phyloP scores from a whole-genome alignment of 2,888 invertebrate species.

The Heliconius cydno region DNA sequence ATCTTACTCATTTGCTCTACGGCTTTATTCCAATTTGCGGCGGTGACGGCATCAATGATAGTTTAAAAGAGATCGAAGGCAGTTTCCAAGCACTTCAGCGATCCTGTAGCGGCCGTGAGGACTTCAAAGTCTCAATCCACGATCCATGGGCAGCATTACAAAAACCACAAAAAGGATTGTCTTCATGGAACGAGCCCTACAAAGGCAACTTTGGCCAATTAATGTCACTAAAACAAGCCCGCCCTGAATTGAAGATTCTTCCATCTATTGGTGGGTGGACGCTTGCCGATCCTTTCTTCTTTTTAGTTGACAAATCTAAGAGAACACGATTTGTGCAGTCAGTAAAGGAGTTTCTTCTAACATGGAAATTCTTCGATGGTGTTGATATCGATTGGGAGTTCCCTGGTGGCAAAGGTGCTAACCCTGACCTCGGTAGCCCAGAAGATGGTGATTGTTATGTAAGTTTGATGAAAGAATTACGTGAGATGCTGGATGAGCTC shows the following conservation, averaged over 20 bases:
- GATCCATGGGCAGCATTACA: slow-evolving; percentile 80
- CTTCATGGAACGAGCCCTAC: slow-evolving; percentile 80
- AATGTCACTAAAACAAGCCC: slow-evolving; percentile 77
- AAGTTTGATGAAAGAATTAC: slow-evolving; percentile 72
- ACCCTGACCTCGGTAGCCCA: slow-evolving; percentile 74
- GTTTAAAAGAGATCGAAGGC: slow-evolving; percentile 79
- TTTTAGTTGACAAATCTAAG: slow-evolving; percentile 72
- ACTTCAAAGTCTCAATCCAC: slow-evolving; percentile 78
- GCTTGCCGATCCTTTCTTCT: slow-evolving; percentile 78
- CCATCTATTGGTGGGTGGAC: slow-evolving; percentile 80
- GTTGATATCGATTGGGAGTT: slow-evolving; percentile 81
- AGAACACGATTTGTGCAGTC: slow-evolving; percentile 74
- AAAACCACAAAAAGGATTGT: slow-evolving; percentile 76
- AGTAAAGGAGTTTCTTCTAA: slow-evolving; percentile 76
- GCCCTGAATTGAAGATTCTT: slow-evolving; percentile 74
- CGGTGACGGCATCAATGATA: slow-evolving; percentile 80
- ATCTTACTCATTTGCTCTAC: slow-evolving; percentile 75
- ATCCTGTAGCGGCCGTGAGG: slow-evolving; percentile 78
- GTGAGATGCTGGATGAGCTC: slow-evolving; percentile 74
- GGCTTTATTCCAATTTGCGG: slow-evolving; percentile 80
- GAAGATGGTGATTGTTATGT: slow-evolving; percentile 75
- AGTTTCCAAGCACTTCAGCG: slow-evolving; percentile 79
- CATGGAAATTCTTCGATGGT: slow-evolving; percentile 81
- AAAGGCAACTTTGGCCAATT: slow-evolving; percentile 79
- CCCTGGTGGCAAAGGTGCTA: slow-evolving; percentile 80